Percentiles rank a stretch among this genome's conserved stretches.
phyloP scores from a whole-genome alignment of 2,888 invertebrate species.

The Tridacna gigas region DNA sequence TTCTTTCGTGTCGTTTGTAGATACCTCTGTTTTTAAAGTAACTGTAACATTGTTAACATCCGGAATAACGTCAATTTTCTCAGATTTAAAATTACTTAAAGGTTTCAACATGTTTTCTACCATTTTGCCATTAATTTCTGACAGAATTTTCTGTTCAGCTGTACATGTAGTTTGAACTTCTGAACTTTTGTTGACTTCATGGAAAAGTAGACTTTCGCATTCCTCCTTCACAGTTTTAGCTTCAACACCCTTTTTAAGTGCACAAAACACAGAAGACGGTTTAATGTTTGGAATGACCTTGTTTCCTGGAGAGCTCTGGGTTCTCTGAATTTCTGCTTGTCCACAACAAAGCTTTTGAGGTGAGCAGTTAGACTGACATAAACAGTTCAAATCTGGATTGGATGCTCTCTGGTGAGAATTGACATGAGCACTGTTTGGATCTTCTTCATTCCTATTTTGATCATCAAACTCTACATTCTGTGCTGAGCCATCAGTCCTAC shows the following conservation, averaged over 20 bases:
- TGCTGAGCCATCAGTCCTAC: slow-evolving; percentile 12
- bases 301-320: not conserved
- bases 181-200: not conserved
- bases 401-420: not conserved
- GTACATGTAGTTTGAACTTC: not conserved
- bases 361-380: not conserved
- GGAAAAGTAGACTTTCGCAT: not conserved
- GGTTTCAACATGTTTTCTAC: not conserved
- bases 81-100: not conserved
- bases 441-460: slow-evolving; percentile 1
- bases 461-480: not conserved
- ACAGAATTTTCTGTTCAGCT: not conserved
- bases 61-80: not conserved
- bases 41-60: not conserved
- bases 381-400: not conserved
- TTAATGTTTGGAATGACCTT: slow-evolving; percentile 31
- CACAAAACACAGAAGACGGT: slow-evolving; percentile 55
- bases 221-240: not conserved
- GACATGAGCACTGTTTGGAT: not conserved
- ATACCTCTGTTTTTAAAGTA: no score
- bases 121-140: not conserved
- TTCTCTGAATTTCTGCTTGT: not conserved
- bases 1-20: not conserved
- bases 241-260: not conserved
- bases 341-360: no score